Conservation (phyloP, 2,797 vertebrate species). For the Echiichthys vipera region DNA sequence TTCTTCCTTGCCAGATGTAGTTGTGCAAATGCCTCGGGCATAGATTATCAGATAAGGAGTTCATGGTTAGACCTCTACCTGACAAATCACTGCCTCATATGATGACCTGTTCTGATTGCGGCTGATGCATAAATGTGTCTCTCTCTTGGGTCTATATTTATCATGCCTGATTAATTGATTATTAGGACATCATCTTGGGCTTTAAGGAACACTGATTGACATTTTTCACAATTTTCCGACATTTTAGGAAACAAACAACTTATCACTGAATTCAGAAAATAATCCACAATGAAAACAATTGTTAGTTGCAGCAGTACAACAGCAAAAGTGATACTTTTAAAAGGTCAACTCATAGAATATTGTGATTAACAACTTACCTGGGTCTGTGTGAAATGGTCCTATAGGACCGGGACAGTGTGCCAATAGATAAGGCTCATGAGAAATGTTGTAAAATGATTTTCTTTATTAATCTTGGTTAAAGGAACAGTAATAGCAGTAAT, state of each 20-base stretch:
- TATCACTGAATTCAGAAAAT: no score
- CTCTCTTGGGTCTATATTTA: not conserved
- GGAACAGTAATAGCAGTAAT: not conserved
- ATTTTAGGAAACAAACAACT: no score
- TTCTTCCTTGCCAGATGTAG: conserved; percentile 66
- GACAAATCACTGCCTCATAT: conserved; percentile 35
- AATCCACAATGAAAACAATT: no score
- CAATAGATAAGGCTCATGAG: not conserved
- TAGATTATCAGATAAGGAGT: conserved; percentile 67
- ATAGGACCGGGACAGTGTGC: not conserved
- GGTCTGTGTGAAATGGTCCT: not conserved
- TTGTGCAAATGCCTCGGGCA: conserved; percentile 76
- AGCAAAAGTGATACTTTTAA: not conserved
- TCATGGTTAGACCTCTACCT: conserved; percentile 45
- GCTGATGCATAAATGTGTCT: conserved; percentile 20
- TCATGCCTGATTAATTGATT: no score
- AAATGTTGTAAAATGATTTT: not conserved
- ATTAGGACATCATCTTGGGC: no score
- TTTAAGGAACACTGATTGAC: no score
- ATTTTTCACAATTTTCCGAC: no score
- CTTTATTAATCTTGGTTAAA: not conserved
- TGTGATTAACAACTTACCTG: conserved; percentile 29
- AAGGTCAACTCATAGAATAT: not conserved
- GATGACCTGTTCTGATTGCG: conserved; percentile 39
- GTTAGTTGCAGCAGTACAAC: no score